Percentiles rank a stretch among this genome's conserved stretches.
phyloP scores from a whole-genome alignment of 2,113 vertebrate genomes.

The Lepus europaeus region DNA sequence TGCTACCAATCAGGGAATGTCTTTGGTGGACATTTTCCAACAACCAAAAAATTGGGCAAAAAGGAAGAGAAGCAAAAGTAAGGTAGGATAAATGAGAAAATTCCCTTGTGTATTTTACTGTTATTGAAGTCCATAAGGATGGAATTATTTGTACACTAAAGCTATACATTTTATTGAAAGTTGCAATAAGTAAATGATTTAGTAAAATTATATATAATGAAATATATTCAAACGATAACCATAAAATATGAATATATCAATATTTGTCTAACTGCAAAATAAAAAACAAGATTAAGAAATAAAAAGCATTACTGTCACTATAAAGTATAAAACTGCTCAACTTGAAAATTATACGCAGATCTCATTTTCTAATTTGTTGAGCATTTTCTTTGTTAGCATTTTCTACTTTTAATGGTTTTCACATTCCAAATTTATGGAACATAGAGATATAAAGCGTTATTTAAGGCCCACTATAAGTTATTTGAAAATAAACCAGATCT shows the following conservation, averaged over 20 bases:
- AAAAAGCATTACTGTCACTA: slow-evolving; percentile 85
- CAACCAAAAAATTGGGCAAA: slow-evolving; percentile 5
- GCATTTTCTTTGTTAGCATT: slow-evolving; percentile 75
- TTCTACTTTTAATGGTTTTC: slow-evolving; percentile 62
- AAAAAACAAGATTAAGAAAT: slow-evolving; percentile 85
- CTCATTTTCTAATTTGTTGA: slow-evolving; percentile 84
- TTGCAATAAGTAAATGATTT: slow-evolving; percentile 74
- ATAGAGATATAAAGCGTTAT: slow-evolving; percentile 58
- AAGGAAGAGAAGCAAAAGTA: slow-evolving; percentile 32
- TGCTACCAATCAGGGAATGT: background rate
- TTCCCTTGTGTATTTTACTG: slow-evolving; percentile 71
- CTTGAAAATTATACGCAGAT: slow-evolving; percentile 86
- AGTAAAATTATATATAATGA: slow-evolving; percentile 79
- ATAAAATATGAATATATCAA: slow-evolving; percentile 80
- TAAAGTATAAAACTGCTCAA: slow-evolving; percentile 85
- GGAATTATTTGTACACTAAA: slow-evolving; percentile 54
- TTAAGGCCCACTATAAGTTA: slow-evolving; percentile 76
- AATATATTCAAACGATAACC: slow-evolving; percentile 83
- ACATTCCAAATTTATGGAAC: slow-evolving; percentile 77
- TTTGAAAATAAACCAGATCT: slow-evolving; percentile 79
- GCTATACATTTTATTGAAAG: slow-evolving; percentile 65
- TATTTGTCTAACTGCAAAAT: slow-evolving; percentile 82
- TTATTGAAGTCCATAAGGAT: slow-evolving; percentile 71
- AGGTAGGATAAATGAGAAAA: background rate
- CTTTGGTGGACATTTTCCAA: background rate